Percentiles rank a stretch among this genome's conserved stretches.
phyloP scores from a whole-genome alignment of 2,113 vertebrate species.

The Calyptomena viridis region DNA sequence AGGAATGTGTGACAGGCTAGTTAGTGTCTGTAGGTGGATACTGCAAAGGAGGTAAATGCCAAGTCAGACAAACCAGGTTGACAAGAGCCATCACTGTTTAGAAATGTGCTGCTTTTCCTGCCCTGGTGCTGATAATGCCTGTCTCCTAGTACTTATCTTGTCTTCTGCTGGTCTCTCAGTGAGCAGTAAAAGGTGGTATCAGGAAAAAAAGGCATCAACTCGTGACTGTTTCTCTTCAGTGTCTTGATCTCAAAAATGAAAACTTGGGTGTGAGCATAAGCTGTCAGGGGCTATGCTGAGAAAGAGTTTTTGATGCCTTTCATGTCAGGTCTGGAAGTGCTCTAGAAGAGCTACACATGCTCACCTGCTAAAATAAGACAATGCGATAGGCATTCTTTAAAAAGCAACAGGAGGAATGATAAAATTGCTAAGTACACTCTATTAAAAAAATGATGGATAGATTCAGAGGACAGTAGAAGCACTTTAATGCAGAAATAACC shows the following conservation, averaged over 20 bases:
- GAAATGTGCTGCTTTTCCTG: not conserved
- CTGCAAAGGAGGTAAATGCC: not conserved
- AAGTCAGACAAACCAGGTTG: not conserved
- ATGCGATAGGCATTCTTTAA: not conserved
- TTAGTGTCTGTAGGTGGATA: not conserved
- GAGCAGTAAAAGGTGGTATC: not conserved
- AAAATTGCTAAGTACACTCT: not conserved
- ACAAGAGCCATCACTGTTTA: not conserved
- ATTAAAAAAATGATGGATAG: not conserved
- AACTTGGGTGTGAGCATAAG: not conserved
- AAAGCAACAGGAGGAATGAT: not conserved
- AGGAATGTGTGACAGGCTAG: not conserved
- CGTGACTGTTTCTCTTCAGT: not conserved
- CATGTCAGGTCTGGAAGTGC: not conserved
- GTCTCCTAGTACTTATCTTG: not conserved
- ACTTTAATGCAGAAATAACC: not conserved
- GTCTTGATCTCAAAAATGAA: not conserved
- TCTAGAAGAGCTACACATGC: not conserved
- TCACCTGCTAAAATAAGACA: not conserved
- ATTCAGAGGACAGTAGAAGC: not conserved
- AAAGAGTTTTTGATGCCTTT: not conserved
- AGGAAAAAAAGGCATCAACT: not conserved
- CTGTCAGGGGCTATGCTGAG: not conserved
- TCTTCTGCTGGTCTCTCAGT: not conserved
- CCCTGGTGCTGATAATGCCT: not conserved